Evolutionary conservation across 2,797 vertebrate species (phyloP).

Genomic region (Crax fasciolata): DNA sequence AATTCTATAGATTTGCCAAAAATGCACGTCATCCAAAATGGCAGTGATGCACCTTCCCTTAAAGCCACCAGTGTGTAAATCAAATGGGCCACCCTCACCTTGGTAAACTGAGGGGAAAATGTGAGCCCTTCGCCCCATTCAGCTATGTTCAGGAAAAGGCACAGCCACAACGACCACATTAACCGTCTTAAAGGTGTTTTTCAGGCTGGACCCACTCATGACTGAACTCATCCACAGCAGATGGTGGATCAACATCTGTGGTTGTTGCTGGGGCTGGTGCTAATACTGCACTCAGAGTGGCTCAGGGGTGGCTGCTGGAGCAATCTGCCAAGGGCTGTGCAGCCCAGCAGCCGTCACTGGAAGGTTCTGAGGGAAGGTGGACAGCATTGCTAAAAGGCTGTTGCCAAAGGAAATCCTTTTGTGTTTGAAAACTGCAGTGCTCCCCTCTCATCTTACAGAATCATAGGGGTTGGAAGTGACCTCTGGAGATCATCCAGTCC

Average conservation of each 20-base stretch:
- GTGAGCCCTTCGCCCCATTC: neutral
- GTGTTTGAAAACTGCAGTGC: rapidly evolving
- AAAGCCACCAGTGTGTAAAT: neutral
- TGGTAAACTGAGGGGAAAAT: neutral
- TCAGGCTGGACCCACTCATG: neutral
- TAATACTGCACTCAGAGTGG: rapidly evolving
- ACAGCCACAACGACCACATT: rapidly evolving
- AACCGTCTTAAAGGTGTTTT: neutral
- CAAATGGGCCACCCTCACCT: neutral
- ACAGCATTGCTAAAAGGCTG: neutral
- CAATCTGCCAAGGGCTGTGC: rapidly evolving
- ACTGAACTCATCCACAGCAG: neutral
- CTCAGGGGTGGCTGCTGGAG: too few relatives aligned
- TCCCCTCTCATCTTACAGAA: neutral
- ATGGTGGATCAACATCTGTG: neutral
- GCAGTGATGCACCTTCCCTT: neutral
- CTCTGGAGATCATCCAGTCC: too few relatives aligned
- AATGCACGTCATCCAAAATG: neutral
- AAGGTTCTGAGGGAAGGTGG: neutral
- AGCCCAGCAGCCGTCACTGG: rapidly evolving
- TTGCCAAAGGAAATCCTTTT: neutral
- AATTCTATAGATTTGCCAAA: neutral
- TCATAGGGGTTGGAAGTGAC: too few relatives aligned
- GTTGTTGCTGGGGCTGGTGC: rapidly evolving
- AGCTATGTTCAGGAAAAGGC: neutral